Base-by-base conservation (phyloP, 2,797 vertebrate species). In the Gouania willdenowi region DNA sequence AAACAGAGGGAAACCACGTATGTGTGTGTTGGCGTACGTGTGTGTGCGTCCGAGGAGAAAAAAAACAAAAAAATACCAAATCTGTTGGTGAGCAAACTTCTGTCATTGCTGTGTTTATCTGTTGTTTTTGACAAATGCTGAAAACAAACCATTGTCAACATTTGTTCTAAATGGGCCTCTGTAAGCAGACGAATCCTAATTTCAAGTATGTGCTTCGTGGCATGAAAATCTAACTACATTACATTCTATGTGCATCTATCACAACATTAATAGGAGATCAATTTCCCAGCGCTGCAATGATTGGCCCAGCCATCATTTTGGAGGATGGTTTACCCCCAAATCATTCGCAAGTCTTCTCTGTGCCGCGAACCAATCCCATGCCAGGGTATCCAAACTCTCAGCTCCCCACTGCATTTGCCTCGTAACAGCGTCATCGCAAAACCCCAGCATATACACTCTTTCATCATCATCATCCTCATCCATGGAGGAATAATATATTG, bases 401-500 rank as follows among this genome's bases (percentile, higher is more conserved):
- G 53, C 73, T 73, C 76, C 59, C 59, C 62, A 38, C 75, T 56
- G 75, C 57, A 65, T 78, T 78, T 77, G 72, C 77, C 71, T 73
- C 71, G 52, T 81, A 73, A 71, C 71, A 73, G 79, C 68, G 67
- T 82, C 76, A 76, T 64, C 71, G 63, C 70, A 66, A 45, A n/a
- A 56, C 68, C 39, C 28, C 39, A 16, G 53, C n/a, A n/a, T 68
- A 51, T 56, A 67, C 65, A 64, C 70, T 41, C 77, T 84, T 86
- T 86, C 83, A 83, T 85, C 82, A n/a, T n/a, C n/a, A n/a, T n/a
- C n/a, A n/a, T n/a, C n/a, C n/a, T n/a, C n/a, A 87, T 76, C 73
- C 77, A 77, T 51, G 61, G 66, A 68, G 70, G 75, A 86, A 84
- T 79, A 82, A 81, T 75, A 75, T 79, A 81, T 75, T 68, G 76